Conservation (phyloP, 2,113 vertebrate species). For the Macrotis lagotis region DNA sequence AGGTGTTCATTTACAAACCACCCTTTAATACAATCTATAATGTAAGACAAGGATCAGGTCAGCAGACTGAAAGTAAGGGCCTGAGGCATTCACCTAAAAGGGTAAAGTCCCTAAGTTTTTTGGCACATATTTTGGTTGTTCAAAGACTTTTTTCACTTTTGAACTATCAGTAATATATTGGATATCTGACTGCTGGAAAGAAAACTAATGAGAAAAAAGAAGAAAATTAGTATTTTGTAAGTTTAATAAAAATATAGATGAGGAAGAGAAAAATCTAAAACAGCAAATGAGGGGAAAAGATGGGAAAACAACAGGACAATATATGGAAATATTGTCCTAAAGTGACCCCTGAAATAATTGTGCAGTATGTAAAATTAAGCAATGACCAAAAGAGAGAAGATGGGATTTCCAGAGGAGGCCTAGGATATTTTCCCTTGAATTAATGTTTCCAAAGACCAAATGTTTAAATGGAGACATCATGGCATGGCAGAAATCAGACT, state of each 20-base stretch:
- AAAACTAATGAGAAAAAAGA: neutral
- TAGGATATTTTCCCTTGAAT: neutral
- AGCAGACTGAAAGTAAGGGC: neutral
- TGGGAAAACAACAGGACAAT: neutral
- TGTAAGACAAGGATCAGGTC: neutral
- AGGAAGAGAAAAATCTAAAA: conserved; percentile 11
- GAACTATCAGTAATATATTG: neutral
- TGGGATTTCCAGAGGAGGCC: neutral
- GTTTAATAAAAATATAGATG: neutral
- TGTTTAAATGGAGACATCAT: neutral
- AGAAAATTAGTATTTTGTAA: conserved; percentile 21
- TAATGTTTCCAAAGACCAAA: neutral
- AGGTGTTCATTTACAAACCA: neutral
- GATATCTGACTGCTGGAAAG: neutral
- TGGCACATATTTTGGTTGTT: neutral
- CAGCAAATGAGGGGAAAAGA: neutral
- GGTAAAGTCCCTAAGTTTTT: neutral
- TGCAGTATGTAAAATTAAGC: neutral
- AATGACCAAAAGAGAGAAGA: neutral
- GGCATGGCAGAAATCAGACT: neutral
- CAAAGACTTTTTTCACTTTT: neutral
- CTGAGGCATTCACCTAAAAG: neutral
- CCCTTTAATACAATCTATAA: neutral
- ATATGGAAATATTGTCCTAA: neutral
- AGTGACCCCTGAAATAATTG: neutral